Evolutionary conservation across 1,140 invertebrate genomes (phyloP), one percentile per base, ranked within the genome.

Genomic region (Drosophila biarmipes): DNA sequence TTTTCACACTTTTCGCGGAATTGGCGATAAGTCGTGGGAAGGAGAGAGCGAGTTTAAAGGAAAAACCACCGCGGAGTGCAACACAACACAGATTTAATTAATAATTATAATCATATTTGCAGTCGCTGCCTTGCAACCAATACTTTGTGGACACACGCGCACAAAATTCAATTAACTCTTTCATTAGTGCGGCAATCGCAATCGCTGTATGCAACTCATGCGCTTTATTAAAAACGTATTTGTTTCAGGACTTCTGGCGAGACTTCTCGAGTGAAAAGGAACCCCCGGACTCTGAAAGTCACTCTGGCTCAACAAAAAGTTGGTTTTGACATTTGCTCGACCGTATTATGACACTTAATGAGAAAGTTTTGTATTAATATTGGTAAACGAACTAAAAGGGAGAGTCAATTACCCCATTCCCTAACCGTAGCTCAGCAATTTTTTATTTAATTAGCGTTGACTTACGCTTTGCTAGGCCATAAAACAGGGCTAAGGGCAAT

Each of bases 401-500:
- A 17, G 49, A 63, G 51, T 82, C 71, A 74, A 76, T 76, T 76
- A 55, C 38, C 51, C 17, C 35, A 48, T 12, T 68, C 49, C 51
- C 29, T 53, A n/a, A 10, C 48, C 64, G 67, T 61, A 43, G 29
- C 54, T 61, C 46, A 62, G 57, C 58, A 75, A 74, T 71, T 81
- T 76, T 85, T 74, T 82, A 86, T 87, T 86, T 81, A 87, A 86
- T 86, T 86, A 87, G 58, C 62, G 71, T 75, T 86, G 64, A 80
- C 80, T 85, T 80, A 72, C 78, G 45, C 53, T 64, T 61, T 74
- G 59, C 49, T 64, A 61, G 56, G 55, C 62, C 56, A 69, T 56
- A 71, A 72, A 73, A 46, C 55, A 37, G 24, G 19, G 49, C 49
- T 40, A 52, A 71, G 40, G 46, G 77, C 34, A 35, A 43, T 58